These are phyloP conservation scores for Falco cherrug DNA, from an alignment of 2,797 vertebrate genomes.

Conservation along the genomic window DNA sequence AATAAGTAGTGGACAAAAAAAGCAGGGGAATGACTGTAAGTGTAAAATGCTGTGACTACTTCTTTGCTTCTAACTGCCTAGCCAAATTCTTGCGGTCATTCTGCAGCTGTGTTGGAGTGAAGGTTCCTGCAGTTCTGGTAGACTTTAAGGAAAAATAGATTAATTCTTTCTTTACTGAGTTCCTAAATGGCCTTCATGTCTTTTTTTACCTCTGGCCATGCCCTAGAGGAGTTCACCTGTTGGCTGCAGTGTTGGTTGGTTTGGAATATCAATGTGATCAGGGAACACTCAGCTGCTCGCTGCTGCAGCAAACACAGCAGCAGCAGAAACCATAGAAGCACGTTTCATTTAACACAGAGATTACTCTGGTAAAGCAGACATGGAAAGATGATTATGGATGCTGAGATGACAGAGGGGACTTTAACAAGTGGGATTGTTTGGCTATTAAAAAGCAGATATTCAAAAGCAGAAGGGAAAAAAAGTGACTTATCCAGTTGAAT, in stretches of 20 bases:
- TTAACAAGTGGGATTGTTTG: background rate
- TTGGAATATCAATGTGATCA: background rate
- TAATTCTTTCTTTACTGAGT: background rate
- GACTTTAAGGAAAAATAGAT: conserved; percentile 40
- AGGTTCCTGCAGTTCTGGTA: conserved; percentile 5
- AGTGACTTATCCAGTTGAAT: background rate
- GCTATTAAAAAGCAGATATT: background rate
- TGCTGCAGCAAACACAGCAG: background rate
- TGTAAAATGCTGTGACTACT: background rate
- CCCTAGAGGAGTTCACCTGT: background rate
- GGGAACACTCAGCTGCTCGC: background rate
- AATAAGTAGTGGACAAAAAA: background rate
- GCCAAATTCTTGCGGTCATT: conserved; percentile 30
- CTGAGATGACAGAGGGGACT: background rate
- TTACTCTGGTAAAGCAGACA: background rate
- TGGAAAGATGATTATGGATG: background rate
- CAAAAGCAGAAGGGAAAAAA: background rate
- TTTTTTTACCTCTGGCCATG: background rate
- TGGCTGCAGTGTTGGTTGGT: background rate
- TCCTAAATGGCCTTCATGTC: background rate
- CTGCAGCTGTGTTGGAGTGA: background rate
- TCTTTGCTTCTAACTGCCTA: background rate
- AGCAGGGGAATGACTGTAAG: background rate
- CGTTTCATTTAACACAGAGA: background rate
- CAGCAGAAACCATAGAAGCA: background rate